Conservation (phyloP, 2,888 invertebrate genomes). For the Dryobota labecula region DNA sequence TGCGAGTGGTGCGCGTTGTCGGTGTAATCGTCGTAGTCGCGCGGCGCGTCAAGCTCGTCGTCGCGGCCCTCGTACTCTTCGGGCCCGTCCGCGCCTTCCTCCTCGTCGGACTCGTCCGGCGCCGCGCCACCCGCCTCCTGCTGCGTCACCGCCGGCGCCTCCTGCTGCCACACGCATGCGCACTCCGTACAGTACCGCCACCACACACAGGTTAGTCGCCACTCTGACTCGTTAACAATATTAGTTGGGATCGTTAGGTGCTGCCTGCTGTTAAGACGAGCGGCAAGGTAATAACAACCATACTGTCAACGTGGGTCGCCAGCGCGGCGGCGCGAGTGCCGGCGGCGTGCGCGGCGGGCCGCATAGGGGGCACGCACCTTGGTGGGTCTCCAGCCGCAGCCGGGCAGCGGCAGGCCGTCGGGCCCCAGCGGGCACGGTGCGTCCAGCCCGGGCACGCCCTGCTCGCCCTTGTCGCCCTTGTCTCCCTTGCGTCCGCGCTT, state of each 20-base stretch:
- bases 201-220: slow-evolving; percentile 39
- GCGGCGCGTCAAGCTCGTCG: slow-evolving; percentile 80
- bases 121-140: slow-evolving; percentile 59
- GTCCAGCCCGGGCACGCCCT: slow-evolving; percentile 99
- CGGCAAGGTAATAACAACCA: slow-evolving; percentile 36
- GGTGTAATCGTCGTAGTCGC: slow-evolving; percentile 87
- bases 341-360: slow-evolving; percentile 36
- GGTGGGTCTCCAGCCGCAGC: slow-evolving; percentile 98
- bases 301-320: slow-evolving; percentile 37
- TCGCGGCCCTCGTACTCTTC: slow-evolving; percentile 80
- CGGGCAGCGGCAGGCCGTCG: slow-evolving; percentile 98
- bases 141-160: slow-evolving; percentile 72
- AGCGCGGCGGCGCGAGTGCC: slow-evolving; percentile 19
- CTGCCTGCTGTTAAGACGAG: slow-evolving; percentile 17
- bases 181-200: slow-evolving; percentile 47
- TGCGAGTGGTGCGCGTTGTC: slow-evolving; percentile 84
- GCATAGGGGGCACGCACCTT: slow-evolving; percentile 91
- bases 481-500: slow-evolving; percentile 98
- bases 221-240: slow-evolving; percentile 11
- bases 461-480: slow-evolving; percentile 98
- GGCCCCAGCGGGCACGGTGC: slow-evolving; percentile 99
- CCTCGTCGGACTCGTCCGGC: slow-evolving; percentile 66
- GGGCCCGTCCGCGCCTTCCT: slow-evolving; percentile 61
- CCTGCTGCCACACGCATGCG: slow-evolving; percentile 70
- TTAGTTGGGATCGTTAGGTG: slow-evolving; percentile 37